phyloP scores from a whole-genome alignment of 2,888 invertebrate genomes.

The Auanema freiburgensis region DNA sequence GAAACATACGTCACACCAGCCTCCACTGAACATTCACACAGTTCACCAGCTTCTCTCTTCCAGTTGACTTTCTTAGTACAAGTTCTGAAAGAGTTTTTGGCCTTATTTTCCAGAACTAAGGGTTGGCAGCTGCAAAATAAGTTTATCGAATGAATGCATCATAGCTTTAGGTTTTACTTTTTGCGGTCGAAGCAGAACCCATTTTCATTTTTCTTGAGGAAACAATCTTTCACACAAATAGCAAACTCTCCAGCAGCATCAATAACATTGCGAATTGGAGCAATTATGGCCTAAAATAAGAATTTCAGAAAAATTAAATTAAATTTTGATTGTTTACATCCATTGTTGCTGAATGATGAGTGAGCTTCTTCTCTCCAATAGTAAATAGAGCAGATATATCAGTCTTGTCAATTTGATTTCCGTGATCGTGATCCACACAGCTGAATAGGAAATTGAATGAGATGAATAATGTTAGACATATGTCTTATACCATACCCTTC shows the following conservation, averaged over 20 bases:
- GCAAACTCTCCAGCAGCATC: slow-evolving; percentile 59
- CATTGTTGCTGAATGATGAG: slow-evolving; percentile 33
- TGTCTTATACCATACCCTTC: slow-evolving; percentile 42
- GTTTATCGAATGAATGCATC: not conserved
- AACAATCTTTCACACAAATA: slow-evolving; percentile 56
- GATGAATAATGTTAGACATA: not conserved
- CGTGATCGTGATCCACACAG: slow-evolving; percentile 42
- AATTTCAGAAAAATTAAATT: not conserved
- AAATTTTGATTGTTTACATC: slow-evolving; percentile 13
- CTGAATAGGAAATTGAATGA: slow-evolving; percentile 35
- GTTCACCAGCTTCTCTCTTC: slow-evolving; percentile 57
- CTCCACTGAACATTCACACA: slow-evolving; percentile 58
- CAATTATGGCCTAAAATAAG: slow-evolving; percentile 39
- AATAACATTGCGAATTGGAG: slow-evolving; percentile 52
- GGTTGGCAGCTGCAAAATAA: slow-evolving; percentile 51
- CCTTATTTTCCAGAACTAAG: slow-evolving; percentile 49
- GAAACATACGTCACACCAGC: slow-evolving; percentile 47
- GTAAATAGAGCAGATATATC: slow-evolving; percentile 57
- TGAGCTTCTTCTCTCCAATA: slow-evolving; percentile 51
- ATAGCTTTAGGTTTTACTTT: slow-evolving; percentile 20
- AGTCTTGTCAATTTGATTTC: slow-evolving; percentile 52
- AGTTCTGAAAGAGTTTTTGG: slow-evolving; percentile 46
- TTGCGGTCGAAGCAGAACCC: slow-evolving; percentile 59
- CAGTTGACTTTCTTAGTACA: slow-evolving; percentile 55
- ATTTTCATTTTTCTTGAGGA: slow-evolving; percentile 50